A percentile compares a stretch with the other conserved stretches of the same genome.
phyloP scores from a whole-genome alignment of 2,797 vertebrate species.

The Sebastes hubbsi region DNA sequence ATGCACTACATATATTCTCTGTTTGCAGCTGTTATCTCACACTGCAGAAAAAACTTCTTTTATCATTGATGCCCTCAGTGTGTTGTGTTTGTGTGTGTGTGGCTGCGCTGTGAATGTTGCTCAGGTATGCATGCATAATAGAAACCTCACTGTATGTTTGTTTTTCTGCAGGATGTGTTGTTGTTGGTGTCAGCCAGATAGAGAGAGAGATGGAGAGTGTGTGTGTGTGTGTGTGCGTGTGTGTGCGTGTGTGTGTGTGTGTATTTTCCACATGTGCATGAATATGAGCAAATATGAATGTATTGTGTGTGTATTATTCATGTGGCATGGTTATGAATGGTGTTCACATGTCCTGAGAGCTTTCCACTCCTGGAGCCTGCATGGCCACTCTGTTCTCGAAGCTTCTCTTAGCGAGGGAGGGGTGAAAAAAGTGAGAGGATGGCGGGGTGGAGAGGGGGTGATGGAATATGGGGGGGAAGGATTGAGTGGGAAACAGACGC shows the following conservation, averaged over 20 bases:
- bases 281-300: slow-evolving; percentile 44
- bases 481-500: slow-evolving; percentile 18
- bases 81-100: not conserved
- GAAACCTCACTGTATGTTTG: slow-evolving; percentile 11
- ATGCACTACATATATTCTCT: slow-evolving; percentile 5
- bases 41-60: slow-evolving; percentile 4
- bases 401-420: slow-evolving; percentile 55
- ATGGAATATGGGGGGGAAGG: slow-evolving; percentile 31
- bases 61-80: slow-evolving; percentile 7
- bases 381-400: slow-evolving; percentile 62
- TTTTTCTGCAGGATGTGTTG: slow-evolving; percentile 16
- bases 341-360: slow-evolving; percentile 60
- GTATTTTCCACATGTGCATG: not conserved
- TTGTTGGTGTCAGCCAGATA: slow-evolving; percentile 23
- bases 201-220: not conserved
- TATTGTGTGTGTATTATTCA: slow-evolving; percentile 62
- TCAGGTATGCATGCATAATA: slow-evolving; percentile 36
- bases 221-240: not conserved
- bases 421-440: slow-evolving; percentile 13
- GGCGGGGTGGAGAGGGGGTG: slow-evolving; percentile 27
- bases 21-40: slow-evolving; percentile 14
- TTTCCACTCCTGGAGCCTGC: slow-evolving; percentile 29
- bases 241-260: not conserved
- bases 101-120: not conserved
- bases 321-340: slow-evolving; percentile 61